Evolutionary conservation across 2,888 invertebrate species (phyloP).

Genomic region (Leptinotarsa juncta): DNA sequence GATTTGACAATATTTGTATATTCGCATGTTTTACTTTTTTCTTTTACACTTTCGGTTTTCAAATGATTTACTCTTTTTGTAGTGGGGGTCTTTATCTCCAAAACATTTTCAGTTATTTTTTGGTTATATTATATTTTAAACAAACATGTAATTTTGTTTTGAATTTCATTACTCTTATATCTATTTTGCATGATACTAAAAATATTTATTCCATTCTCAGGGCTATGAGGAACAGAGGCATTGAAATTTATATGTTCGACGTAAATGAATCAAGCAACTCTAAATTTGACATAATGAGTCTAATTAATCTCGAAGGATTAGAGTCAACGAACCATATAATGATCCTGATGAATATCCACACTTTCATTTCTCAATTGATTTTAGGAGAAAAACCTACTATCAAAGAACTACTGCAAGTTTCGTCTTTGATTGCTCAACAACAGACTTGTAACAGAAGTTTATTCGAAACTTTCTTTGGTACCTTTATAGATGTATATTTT

Average conservation of each 20-base stretch:
- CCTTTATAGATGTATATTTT: slow-evolving; percentile 75
- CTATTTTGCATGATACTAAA: not conserved
- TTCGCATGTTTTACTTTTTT: too few species aligned
- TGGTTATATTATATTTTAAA: too few species aligned
- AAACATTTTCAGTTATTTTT: too few species aligned
- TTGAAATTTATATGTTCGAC: slow-evolving; percentile 82
- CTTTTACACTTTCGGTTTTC: too few species aligned
- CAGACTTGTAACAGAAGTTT: slow-evolving; percentile 60
- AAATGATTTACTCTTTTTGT: too few species aligned
- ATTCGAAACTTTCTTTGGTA: slow-evolving; percentile 69
- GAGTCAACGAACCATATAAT: slow-evolving; percentile 50
- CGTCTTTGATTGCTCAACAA: slow-evolving; percentile 75
- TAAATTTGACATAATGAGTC: slow-evolving; percentile 67
- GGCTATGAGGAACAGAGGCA: slow-evolving; percentile 98
- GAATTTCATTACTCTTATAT: not conserved
- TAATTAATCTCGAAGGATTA: slow-evolving; percentile 68
- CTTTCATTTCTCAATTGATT: slow-evolving; percentile 61
- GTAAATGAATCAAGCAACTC: slow-evolving; percentile 53
- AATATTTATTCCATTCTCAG: slow-evolving; percentile 64
- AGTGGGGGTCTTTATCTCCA: too few species aligned
- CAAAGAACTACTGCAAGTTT: slow-evolving; percentile 75
- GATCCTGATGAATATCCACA: slow-evolving; percentile 67
- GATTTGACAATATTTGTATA: too few species aligned
- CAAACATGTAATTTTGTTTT: too few species aligned
- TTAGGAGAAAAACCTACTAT: slow-evolving; percentile 73